Conservation (phyloP, 53 echinoderm and acorn worm species). For the Arbacia lixula region DNA sequence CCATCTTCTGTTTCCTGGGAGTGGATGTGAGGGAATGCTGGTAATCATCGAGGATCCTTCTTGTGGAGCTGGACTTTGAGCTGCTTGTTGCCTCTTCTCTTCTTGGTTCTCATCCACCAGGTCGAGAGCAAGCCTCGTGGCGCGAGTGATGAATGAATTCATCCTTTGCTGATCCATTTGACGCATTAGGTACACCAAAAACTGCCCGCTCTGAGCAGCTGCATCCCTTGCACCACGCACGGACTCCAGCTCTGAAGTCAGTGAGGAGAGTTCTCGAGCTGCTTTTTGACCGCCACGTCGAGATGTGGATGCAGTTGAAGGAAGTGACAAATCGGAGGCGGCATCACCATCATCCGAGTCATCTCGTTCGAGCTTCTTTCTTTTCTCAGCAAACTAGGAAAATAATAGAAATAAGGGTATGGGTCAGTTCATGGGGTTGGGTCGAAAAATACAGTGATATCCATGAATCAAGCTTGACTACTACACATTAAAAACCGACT, state of each 20-base stretch:
- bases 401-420: background rate
- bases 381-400: slow-evolving; percentile 42
- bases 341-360: slow-evolving; percentile 28
- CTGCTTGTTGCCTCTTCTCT: background rate
- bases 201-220: slow-evolving; percentile 19
- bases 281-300: slow-evolving; percentile 38
- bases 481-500: background rate
- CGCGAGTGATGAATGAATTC: slow-evolving; percentile 32
- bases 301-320: slow-evolving; percentile 33
- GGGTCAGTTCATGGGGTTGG: background rate
- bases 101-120: background rate
- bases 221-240: slow-evolving; percentile 54
- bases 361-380: slow-evolving; percentile 23
- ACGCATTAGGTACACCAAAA: slow-evolving; percentile 49
- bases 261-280: slow-evolving; percentile 39
- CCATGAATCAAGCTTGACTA: too few relatives aligned
- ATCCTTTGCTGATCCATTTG: slow-evolving; percentile 54
- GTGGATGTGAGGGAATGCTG: slow-evolving; percentile 1
- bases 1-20: slow-evolving; percentile 21
- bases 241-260: slow-evolving; percentile 44
- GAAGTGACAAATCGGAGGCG: slow-evolving; percentile 22
- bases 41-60: background rate
- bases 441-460: background rate
- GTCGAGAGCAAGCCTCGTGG: background rate
- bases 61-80: slow-evolving; percentile 10